Evolutionary conservation across 2,888 invertebrate genomes (phyloP).

Genomic region (Drosophila siamana): DNA sequence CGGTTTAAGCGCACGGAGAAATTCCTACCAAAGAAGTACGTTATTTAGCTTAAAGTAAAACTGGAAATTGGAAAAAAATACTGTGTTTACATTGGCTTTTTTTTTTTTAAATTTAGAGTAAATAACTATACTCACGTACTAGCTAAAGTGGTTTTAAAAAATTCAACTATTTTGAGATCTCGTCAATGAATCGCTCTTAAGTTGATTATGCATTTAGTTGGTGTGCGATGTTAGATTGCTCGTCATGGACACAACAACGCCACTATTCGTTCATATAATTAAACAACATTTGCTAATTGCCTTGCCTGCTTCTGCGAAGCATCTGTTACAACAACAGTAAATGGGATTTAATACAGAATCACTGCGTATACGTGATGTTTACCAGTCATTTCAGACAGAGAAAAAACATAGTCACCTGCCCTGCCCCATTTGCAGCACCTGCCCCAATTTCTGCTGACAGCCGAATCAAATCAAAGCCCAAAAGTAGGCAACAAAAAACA

Average conservation of each 20-base stretch:
- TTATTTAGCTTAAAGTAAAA: background rate
- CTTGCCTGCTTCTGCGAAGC: conserved; percentile 17
- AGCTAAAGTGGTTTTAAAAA: background rate
- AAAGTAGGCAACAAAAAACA: conserved; percentile 62
- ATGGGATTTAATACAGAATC: background rate
- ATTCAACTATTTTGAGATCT: background rate
- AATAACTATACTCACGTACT: background rate
- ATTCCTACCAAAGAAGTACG: conserved; percentile 19
- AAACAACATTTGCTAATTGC: conserved; percentile 63
- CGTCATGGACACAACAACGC: conserved; percentile 7
- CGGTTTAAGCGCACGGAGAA: conserved; percentile 57
- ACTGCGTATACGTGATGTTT: conserved; percentile 37
- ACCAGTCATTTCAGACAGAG: conserved; percentile 17
- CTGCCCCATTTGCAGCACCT: conserved; percentile 13
- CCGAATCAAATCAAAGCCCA: conserved; percentile 53
- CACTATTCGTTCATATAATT: conserved; percentile 60
- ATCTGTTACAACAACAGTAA: conserved; percentile 1
- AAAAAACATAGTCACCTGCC: conserved; percentile 12
- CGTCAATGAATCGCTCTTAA: background rate
- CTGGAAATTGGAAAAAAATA: conserved; percentile 2
- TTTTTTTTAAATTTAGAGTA: conserved; percentile 3
- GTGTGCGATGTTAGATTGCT: background rate
- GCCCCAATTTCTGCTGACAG: conserved; percentile 15
- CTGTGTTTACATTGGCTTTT: conserved; percentile 18
- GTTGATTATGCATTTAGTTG: conserved; percentile 10